phyloP scores from a whole-genome alignment of 1,140 invertebrate species.

The Heliconius hermathena region DNA sequence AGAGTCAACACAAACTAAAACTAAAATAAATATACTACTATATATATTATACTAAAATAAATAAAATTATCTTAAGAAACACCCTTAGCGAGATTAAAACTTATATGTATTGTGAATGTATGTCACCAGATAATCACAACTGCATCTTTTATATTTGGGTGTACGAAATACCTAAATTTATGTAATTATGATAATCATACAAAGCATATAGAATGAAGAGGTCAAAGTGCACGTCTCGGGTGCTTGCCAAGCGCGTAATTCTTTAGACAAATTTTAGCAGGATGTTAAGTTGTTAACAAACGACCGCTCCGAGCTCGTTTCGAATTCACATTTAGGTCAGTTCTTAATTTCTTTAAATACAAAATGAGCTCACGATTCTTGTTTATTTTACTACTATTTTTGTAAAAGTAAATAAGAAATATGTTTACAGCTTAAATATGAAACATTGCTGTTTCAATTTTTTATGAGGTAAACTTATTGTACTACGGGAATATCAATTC shows the following conservation, averaged over 20 bases:
- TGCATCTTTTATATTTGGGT: background rate
- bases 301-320: background rate
- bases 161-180: background rate
- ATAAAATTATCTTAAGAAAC: too few species aligned
- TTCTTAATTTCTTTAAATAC: conserved; percentile 3
- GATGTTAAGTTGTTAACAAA: conserved; percentile 8
- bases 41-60: too few species aligned
- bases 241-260: background rate
- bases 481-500: too few species aligned
- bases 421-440: background rate
- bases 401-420: background rate
- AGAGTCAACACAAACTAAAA: too few species aligned
- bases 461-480: background rate
- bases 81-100: too few species aligned
- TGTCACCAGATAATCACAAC: too few species aligned
- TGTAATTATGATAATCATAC: background rate
- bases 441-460: background rate
- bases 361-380: background rate
- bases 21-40: too few species aligned
- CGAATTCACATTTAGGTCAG: conserved; percentile 2
- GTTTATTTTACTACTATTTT: background rate
- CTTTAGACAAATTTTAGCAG: background rate
- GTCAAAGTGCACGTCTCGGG: background rate
- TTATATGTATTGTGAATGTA: too few species aligned
- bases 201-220: background rate